A percentile compares a stretch with the other conserved stretches of the same genome.
These are phyloP conservation scores for Amazona finschi DNA, from an alignment of 2,797 vertebrate species.

Conservation along the genomic window DNA sequence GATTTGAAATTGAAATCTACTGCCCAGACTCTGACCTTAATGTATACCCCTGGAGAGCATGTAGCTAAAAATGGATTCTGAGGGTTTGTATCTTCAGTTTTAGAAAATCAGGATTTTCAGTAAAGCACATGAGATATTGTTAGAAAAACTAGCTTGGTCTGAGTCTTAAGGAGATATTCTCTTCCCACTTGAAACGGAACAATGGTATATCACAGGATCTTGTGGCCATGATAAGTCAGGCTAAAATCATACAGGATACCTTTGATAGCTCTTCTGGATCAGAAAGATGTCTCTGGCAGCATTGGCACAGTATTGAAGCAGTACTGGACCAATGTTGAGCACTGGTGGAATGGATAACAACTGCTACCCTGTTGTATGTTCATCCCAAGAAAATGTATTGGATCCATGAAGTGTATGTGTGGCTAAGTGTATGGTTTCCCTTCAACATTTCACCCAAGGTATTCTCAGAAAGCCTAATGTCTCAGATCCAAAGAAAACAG, in stretches of 20 bases:
- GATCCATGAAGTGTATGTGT: not conserved
- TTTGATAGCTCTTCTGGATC: not conserved
- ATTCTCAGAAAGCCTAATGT: not conserved
- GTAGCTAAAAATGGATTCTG: not conserved
- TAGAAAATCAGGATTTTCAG: not conserved
- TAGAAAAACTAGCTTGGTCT: not conserved
- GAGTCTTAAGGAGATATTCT: not conserved
- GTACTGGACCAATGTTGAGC: not conserved
- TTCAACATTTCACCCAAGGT: not conserved
- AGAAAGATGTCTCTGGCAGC: not conserved
- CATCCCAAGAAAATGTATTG: not conserved
- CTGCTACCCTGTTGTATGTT: not conserved
- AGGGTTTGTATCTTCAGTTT: not conserved
- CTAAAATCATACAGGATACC: not conserved
- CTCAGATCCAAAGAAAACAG: not conserved
- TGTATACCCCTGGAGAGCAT: not conserved
- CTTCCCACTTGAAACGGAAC: not conserved
- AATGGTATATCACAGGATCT: not conserved
- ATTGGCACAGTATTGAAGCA: not conserved
- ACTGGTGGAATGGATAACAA: not conserved
- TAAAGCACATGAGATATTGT: not conserved
- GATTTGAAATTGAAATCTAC: slow-evolving; percentile 34
- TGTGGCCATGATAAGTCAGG: not conserved
- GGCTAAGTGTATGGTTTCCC: not conserved
- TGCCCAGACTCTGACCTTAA: not conserved